These are phyloP conservation scores for Ptyas mucosa DNA, from an alignment of 2,113 vertebrate species.

Conservation along the genomic window DNA sequence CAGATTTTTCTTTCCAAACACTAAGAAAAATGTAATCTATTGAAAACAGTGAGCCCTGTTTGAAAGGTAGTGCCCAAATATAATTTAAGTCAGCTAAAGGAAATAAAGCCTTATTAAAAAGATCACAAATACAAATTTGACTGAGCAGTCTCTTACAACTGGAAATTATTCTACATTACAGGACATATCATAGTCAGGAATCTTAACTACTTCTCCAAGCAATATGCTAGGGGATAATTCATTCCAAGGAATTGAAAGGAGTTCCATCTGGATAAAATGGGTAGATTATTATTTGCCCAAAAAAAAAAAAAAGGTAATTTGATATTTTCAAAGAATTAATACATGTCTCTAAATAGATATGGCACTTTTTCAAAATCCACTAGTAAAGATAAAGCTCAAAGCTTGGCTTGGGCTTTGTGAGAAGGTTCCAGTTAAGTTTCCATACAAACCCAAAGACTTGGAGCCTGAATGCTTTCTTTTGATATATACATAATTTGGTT, in stretches of 20 bases:
- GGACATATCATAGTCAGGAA: neutral
- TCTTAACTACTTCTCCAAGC: slow-evolving; percentile 2
- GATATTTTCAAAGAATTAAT: neutral
- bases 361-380: neutral
- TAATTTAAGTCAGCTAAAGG: neutral
- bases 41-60: neutral
- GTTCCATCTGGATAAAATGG: neutral
- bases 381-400: neutral
- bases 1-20: neutral
- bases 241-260: neutral
- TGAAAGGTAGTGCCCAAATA: neutral
- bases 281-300: neutral
- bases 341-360: neutral
- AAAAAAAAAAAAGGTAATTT: slow-evolving; percentile 1
- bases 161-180: slow-evolving; percentile 3
- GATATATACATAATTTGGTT: neutral
- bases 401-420: neutral
- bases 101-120: slow-evolving; percentile 4
- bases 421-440: neutral
- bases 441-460: neutral
- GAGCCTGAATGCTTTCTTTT: neutral
- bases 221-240: neutral
- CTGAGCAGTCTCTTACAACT: neutral
- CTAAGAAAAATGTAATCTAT: neutral
- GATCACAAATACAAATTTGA: slow-evolving; percentile 13